Base-by-base conservation (phyloP, 2,888 invertebrate species). In the Melanotus villosus region DNA sequence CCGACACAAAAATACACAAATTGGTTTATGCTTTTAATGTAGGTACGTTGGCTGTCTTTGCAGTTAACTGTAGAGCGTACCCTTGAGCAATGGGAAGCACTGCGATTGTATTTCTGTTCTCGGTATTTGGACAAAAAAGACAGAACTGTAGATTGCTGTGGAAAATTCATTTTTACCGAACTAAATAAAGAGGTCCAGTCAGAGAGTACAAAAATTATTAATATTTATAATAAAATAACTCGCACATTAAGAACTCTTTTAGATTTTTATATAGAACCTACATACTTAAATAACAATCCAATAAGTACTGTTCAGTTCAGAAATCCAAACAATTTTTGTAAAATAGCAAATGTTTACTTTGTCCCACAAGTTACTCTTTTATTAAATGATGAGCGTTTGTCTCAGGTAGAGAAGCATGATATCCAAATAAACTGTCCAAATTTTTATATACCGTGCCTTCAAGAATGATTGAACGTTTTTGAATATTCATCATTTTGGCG, bases 11-110 rank as follows among this genome's bases (percentile, higher is more conserved):
- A 14, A 18, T 19, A 19, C 36, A 62, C 23, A 50, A 52, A 34
- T 14, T 62, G 23, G 12, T 62, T 2, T 38, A 52, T 16, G 36
- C 50, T 7, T 12, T 30, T 4, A n/a, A n/a, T n/a, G n/a, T 38
- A 62, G 36, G 36, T 38, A 30, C 16, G 62, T 4, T 62, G 36
- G 62, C 32, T 62, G 6, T 62, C 50, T 9, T 19, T 62, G 10
- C 4, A 1, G 12, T 1, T 6, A 9, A 54, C 38, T 9, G 63
- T 63, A 32, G 16, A 18, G 10, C 16, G 45, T 10, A 47, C 47
- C n/a, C n/a, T 57, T 14, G 57, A 57, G 9, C 38, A 57, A 23
- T 57, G 41, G 38, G 1, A 14, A 2, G 38, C 57, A 34, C 12
- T 57, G 9, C 6, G 5, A 12, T 19, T 57, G 1, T 57, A 41